Conservation (phyloP, 2,113 vertebrate species). For the Ptilorrhoa leucosticta region DNA sequence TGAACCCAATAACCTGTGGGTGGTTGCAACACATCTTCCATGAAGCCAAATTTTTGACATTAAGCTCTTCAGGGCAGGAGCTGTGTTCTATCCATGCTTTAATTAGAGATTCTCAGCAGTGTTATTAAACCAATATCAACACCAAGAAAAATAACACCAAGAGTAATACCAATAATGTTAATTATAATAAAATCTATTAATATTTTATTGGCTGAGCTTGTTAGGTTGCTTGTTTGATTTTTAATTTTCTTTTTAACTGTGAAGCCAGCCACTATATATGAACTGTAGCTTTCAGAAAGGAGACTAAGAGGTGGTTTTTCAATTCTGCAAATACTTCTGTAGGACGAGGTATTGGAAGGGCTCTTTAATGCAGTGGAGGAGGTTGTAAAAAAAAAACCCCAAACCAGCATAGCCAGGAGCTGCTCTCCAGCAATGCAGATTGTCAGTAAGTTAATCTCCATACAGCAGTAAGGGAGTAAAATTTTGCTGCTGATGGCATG, state of each 20-base stretch:
- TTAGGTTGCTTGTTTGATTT: background rate
- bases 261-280: background rate
- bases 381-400: background rate
- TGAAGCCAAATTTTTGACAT: background rate
- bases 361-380: background rate
- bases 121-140: background rate
- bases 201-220: background rate
- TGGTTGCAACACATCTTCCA: background rate
- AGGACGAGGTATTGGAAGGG: background rate
- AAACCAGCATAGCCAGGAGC: background rate
- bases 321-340: background rate
- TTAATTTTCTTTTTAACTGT: background rate
- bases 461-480: background rate
- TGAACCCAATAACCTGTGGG: conserved; percentile 2
- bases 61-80: background rate
- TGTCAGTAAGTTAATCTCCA: background rate
- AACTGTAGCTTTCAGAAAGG: background rate
- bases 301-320: background rate
- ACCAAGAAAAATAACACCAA: background rate
- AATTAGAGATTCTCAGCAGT: background rate
- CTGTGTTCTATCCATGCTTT: background rate
- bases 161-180: background rate
- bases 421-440: background rate
- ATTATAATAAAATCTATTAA: background rate
- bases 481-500: background rate